These are phyloP conservation scores for Apeltes quadracus DNA, from an alignment of 2,113 vertebrate genomes.

Conservation along the genomic window DNA sequence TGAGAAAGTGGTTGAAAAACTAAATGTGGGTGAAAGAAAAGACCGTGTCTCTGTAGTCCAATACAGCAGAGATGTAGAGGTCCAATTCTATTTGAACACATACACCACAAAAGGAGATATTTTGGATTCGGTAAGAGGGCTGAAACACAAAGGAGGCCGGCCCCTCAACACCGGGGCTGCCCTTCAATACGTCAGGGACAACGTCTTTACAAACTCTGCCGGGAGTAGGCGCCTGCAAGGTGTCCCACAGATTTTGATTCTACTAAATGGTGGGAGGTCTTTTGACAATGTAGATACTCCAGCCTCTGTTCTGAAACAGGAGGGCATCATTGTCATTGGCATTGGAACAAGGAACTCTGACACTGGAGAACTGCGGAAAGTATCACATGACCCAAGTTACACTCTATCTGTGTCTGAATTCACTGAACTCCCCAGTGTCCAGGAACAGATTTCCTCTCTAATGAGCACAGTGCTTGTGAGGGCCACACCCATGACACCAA, in stretches of 20 bases:
- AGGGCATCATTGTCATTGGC: conserved; percentile 43
- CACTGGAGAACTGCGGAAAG: conserved; percentile 42
- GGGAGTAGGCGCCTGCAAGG: conserved; percentile 83
- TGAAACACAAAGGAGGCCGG: conserved; percentile 41
- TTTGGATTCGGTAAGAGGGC: conserved; percentile 25
- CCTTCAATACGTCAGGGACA: conserved; percentile 57
- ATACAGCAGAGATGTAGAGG: conserved; percentile 53
- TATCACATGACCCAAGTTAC: conserved; percentile 36
- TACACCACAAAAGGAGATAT: conserved; percentile 37
- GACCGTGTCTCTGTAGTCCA: conserved; percentile 57
- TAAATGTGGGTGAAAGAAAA: conserved; percentile 50
- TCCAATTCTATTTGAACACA: conserved; percentile 59
- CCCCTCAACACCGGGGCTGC: conserved; percentile 81
- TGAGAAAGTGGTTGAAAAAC: conserved; percentile 53
- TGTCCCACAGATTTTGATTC: conserved; percentile 73
- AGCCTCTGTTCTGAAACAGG: conserved; percentile 55
- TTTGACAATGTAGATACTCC: conserved; percentile 56
- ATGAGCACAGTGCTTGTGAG: conserved; percentile 12
- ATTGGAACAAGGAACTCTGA: conserved; percentile 60
- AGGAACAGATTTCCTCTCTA: conserved; percentile 26
- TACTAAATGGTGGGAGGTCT: conserved; percentile 60
- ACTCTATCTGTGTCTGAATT: conserved; percentile 68
- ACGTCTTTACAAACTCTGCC: conserved; percentile 79
- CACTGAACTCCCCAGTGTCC: conserved; percentile 65
- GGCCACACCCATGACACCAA: not conserved